Base-by-base conservation (phyloP, 2,888 invertebrate species). In the Megastigmus dorsalis region DNA sequence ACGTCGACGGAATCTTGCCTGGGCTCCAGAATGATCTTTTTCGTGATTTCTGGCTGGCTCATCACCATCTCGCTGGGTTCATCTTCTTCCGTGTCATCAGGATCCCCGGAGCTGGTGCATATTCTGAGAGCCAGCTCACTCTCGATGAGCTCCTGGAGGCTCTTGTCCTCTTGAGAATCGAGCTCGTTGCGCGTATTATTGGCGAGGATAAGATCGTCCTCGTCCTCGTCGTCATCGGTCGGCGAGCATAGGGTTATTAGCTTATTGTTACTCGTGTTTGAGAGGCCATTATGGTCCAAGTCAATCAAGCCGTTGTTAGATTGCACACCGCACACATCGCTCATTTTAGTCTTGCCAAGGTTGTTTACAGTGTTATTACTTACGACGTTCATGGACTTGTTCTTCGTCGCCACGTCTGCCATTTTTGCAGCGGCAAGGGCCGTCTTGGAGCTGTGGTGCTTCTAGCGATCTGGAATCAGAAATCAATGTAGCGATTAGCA, bases 231-330 rank as follows among this genome's bases (percentile, higher is more conserved):
- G 68, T 87, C 84, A 71, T 68, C 60, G 59, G 50, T 36, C 18
- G 70, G 77, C 82, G 83, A 63, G 52, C 72, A 41, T 9, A 72
- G 63, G 30, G 59, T 72, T 67, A 68, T 71, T 55, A 70, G 78
- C 84, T 86, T 83, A 72, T 85, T 85, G 84, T 86, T 87, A 84
- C 84, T 85, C 81, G 85, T 78, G 82, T 85, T 73, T 20, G 28
- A 59, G 84, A 86, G 75, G 73, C 79, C 78, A 23, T 77, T 80
- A 80, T 83, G 84, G 81, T 86, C 86, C 83, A 86, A 81, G 80
- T 87, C 86, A 82, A 87, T 87, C 85, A 88, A 85, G 85, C 87
- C 86, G 81, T 87, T 88, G 86, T 88, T 88, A 87, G 88, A 86
- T 76, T 84, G 84, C 81, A 86, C 84, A 84, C 84, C 80, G 83